Base-by-base conservation (phyloP, 2,797 vertebrate species). In the Forpus xanthops region DNA sequence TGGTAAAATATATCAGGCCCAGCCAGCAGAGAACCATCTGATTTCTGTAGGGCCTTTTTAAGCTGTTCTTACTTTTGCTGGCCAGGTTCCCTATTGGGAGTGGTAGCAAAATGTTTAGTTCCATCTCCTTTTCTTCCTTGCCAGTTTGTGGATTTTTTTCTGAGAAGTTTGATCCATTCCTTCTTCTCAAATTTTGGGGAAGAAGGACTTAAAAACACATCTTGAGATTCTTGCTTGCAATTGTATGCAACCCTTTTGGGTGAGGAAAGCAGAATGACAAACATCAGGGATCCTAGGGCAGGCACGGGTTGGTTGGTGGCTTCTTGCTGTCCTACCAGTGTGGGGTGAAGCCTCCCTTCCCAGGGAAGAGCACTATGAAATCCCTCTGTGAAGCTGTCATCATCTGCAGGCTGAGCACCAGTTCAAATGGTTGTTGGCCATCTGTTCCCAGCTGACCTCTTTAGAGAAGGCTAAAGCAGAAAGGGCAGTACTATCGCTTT, bases 381-480 rank as follows among this genome's bases (percentile, higher is more conserved):
- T 91, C 93, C 88, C 72, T 70, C 27, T 3, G 9, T 18, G 62
- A 9, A 25, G 78, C 67, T 47, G 72, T 44, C 5, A 15, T 87
- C 85, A 52, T 53, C 47, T 9, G 72, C 1, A 2, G 50, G 64
- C 96, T 64, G 60, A 6, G 45, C 85, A 50, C 41, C n/a, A 0
- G 62, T 12, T 62, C 61, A 2, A 35, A 45, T 39, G 4, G 76
- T 64, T 83, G 44, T 27, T 83, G 44, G 72, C 91, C 93, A 91
- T 94, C 94, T 96, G 94, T 94, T 96, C 90, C 78, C 67, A 2
- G 75, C 89, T 94, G 91, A 91, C 75, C 78, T 93, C 89, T 89
- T 90, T 74, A 95, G 88, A 9, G 56, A 67, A 74, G 90, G 76
- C 92, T 88, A 20, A 18, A 74, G 70, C 94, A 90, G 85, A 56